Percentiles rank a stretch among this genome's conserved stretches.
Conservation (phyloP, 2,888 invertebrate species). For the Chrysomela aeneicollis region DNA sequence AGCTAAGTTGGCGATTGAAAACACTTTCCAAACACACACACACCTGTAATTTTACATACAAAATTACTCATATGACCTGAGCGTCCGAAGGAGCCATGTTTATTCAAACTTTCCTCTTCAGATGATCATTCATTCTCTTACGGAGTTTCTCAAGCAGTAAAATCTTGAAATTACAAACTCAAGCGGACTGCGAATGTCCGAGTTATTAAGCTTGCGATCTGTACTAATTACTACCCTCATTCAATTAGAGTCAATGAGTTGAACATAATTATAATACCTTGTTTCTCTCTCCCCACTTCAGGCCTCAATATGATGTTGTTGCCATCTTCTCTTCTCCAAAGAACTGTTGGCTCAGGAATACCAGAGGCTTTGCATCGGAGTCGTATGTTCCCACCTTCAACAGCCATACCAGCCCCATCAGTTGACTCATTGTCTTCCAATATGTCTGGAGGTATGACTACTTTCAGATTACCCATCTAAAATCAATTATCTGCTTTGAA, state of each 20-base stretch:
- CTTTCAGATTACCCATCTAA: conserved; percentile 86
- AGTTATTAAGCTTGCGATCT: too few relatives aligned
- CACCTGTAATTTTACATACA: too few relatives aligned
- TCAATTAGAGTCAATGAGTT: neutral
- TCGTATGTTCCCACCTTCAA: conserved; percentile 81
- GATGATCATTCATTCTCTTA: too few relatives aligned
- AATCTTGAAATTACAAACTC: too few relatives aligned
- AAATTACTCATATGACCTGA: too few relatives aligned
- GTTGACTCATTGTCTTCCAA: conserved; percentile 75
- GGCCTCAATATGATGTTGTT: conserved; percentile 78
- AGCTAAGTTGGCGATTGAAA: too few relatives aligned
- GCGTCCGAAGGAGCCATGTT: too few relatives aligned
- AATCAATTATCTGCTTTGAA: neutral
- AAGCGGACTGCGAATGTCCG: too few relatives aligned
- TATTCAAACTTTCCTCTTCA: too few relatives aligned
- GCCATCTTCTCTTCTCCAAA: conserved; percentile 83
- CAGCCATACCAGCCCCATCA: conserved; percentile 77
- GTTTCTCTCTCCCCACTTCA: conserved; percentile 75
- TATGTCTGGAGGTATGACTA: conserved; percentile 88
- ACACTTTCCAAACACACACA: too few relatives aligned
- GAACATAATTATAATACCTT: conserved; percentile 64
- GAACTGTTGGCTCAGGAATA: conserved; percentile 78
- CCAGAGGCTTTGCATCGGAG: conserved; percentile 83
- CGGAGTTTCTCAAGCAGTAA: too few relatives aligned
- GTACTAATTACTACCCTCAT: too few relatives aligned